Evolutionary conservation across 2,113 vertebrate species (phyloP).

Genomic region (Notothenia rossii): DNA sequence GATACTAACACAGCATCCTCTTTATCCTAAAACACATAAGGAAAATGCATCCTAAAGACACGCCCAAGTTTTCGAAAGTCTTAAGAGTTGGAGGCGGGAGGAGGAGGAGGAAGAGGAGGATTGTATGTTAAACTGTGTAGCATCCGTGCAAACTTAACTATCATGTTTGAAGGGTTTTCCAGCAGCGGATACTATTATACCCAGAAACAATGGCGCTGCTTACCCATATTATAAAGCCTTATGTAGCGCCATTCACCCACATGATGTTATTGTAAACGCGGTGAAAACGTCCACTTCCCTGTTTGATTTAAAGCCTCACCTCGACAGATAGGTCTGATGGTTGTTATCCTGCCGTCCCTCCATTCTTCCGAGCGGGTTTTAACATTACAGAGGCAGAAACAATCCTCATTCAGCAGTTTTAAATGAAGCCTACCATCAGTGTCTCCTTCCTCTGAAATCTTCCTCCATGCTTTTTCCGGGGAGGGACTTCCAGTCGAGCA

Average conservation of each 20-base stretch:
- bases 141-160: not conserved
- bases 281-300: conserved; percentile 29
- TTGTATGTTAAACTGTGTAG: conserved; percentile 16
- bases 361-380: not conserved
- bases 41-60: conserved; percentile 21
- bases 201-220: not conserved
- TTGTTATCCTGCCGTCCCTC: not conserved
- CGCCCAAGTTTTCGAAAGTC: conserved; percentile 60
- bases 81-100: conserved; percentile 29
- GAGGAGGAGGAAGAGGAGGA: conserved; percentile 15
- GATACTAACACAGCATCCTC: conserved; percentile 7
- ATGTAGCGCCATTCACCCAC: not conserved
- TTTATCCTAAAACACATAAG: not conserved
- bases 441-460: conserved; percentile 27
- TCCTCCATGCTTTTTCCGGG: conserved; percentile 79
- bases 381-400: not conserved
- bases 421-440: not conserved
- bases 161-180: not conserved
- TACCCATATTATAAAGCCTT: not conserved
- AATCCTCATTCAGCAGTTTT: not conserved
- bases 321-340: not conserved
- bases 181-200: not conserved
- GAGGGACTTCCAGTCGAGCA: conserved; percentile 76
- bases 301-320: conserved; percentile 43
- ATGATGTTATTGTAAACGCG: not conserved